Evolutionary conservation across 2,797 vertebrate species (phyloP), one percentile per base, ranked within the genome.

Genomic region (Sarcoramphus papa): DNA sequence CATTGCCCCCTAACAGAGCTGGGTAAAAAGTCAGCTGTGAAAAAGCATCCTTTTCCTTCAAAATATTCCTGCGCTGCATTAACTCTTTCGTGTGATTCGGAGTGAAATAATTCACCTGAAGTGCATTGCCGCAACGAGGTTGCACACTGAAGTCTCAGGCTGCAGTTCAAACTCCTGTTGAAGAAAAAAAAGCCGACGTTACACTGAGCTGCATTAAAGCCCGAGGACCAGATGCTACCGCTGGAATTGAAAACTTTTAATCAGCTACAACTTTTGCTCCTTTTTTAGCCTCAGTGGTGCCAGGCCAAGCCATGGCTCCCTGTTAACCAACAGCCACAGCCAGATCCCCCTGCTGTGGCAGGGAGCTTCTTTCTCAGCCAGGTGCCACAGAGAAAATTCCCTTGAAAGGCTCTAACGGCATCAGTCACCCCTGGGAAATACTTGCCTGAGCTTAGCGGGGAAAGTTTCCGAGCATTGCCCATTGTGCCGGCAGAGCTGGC

Each of bases 91-190:
- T 78, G 27, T 7, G 30, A 18, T 45, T 86, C n/a, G 56, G 17
- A 59, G 54, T 2, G 3, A 69, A 88, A 35, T 31, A 57, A 80
- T 37, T 57, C 45, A 57, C 41, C 17, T 9, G 7, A 47, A 67
- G 35, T 40, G 62, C 31, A 11, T 69, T 3, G 4, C n/a, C 0
- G 0, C 3, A 4, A 74, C 0, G 6, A 62, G 74, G 50, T 9
- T 54, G 37, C 1, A 3, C 59, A 19, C 0, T 3, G 15, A 47
- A 50, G 31, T 33, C 48, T 63, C 23, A 35, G 60, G 51, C 62
- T 69, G 56, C 37, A 20, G 35, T n/a, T 72, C 57, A 37, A 76
- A 45, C 54, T 59, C 57, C 60, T 1, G 5, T 4, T 31, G 18
- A 47, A 59, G 22, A 7, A 25, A 45, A 69, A 67, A 82, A 17